phyloP scores from a whole-genome alignment of 1,140 invertebrate genomes.

The Solen grandis region DNA sequence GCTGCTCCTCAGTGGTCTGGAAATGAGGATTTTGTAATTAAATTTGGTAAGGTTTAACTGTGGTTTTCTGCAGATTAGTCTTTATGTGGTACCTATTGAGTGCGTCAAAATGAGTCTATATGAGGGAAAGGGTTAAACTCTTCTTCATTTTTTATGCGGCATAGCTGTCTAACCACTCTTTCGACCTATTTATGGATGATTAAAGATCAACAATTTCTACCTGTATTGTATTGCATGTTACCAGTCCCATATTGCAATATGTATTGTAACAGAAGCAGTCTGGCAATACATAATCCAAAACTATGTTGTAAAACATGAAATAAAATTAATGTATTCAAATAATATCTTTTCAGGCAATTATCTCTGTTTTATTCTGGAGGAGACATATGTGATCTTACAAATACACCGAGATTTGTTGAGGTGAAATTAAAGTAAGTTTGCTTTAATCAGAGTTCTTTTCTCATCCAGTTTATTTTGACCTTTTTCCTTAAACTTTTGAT shows the following conservation, averaged over 20 bases:
- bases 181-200: background rate
- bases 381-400: slow-evolving; percentile 88
- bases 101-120: too few relatives aligned
- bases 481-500: background rate
- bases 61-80: too few relatives aligned
- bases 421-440: slow-evolving; percentile 87
- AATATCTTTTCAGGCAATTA: slow-evolving; percentile 82
- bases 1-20: too few relatives aligned
- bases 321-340: background rate
- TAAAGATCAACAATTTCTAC: background rate
- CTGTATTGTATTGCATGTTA: background rate
- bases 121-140: too few relatives aligned
- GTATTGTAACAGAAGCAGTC: too few relatives aligned
- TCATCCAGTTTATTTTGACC: background rate
- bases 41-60: too few relatives aligned
- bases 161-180: too few relatives aligned
- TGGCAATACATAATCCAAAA: background rate
- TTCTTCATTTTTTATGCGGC: too few relatives aligned
- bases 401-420: slow-evolving; percentile 76
- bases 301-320: background rate
- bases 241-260: too few relatives aligned
- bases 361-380: slow-evolving; percentile 94
- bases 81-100: too few relatives aligned
- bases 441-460: slow-evolving; percentile 5
- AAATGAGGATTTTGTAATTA: too few relatives aligned